phyloP scores from a whole-genome alignment of 2,797 vertebrate genomes.

The Catharus ustulatus region DNA sequence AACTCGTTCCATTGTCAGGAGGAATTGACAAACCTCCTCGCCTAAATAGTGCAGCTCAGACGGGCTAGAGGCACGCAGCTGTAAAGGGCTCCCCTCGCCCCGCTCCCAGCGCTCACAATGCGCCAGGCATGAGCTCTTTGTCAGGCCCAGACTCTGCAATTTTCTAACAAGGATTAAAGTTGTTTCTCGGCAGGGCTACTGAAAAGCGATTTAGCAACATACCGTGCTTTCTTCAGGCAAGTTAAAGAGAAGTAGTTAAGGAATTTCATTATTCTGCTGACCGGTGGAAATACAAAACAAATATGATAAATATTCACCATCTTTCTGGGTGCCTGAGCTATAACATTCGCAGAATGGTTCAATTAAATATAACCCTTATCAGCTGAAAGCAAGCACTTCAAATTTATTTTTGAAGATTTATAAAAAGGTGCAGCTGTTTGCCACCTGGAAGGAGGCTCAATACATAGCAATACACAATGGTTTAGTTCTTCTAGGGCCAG shows the following conservation, averaged over 20 bases:
- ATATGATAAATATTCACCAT: constrained; percentile 78
- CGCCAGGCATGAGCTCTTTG: constrained; percentile 85
- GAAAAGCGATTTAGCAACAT: constrained; percentile 86
- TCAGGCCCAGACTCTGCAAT: constrained; percentile 83
- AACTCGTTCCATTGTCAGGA: constrained; percentile 82
- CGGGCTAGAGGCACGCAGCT: constrained; percentile 82
- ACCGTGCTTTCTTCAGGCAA: constrained; percentile 81
- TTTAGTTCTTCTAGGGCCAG: constrained; percentile 60
- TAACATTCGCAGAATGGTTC: constrained; percentile 63
- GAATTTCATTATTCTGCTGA: constrained; percentile 81
- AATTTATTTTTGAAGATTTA: constrained; percentile 72
- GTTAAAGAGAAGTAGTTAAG: constrained; percentile 85
- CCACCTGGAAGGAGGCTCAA: constrained; percentile 81
- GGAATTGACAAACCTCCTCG: constrained; percentile 83
- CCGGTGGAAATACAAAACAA: constrained; percentile 77
- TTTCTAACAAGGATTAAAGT: constrained; percentile 89
- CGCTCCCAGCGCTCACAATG: constrained; percentile 78
- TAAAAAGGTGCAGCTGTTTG: constrained; percentile 77
- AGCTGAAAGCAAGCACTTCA: constrained; percentile 68
- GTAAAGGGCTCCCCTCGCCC: constrained; percentile 82
- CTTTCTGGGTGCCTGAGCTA: constrained; percentile 60
- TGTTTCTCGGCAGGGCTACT: constrained; percentile 79
- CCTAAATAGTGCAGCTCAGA: constrained; percentile 85
- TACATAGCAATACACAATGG: constrained; percentile 77
- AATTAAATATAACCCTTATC: constrained; percentile 70